These are phyloP conservation scores for Eupeodes luniger DNA, from an alignment of 2,888 invertebrate genomes.

Conservation along the genomic window DNA sequence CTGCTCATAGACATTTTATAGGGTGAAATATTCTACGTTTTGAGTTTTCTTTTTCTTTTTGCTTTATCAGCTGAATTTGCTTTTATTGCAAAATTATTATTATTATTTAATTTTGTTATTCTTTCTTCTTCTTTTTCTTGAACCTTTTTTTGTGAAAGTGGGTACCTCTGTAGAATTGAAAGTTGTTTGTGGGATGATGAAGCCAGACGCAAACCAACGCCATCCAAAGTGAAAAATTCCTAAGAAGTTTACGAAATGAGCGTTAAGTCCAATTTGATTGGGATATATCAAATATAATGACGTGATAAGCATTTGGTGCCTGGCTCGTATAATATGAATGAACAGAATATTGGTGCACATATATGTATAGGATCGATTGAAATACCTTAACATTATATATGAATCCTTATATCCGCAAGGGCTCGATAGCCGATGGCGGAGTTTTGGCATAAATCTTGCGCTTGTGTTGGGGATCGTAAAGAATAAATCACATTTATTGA, in stretches of 20 bases:
- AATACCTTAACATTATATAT: too few species aligned
- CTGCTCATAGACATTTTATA: constrained; percentile 7
- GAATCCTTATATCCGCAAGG: neutral
- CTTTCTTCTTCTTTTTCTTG: neutral
- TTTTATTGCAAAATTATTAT: constrained; percentile 67
- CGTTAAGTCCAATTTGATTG: constrained; percentile 64
- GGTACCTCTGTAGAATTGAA: too few species aligned
- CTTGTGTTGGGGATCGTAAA: constrained; percentile 61
- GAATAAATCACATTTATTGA: constrained; percentile 71
- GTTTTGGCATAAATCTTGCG: constrained; percentile 63
- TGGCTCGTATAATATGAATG: neutral
- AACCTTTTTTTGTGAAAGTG: neutral
- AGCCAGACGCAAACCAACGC: too few species aligned
- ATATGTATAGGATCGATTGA: too few species aligned
- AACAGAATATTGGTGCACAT: too few species aligned
- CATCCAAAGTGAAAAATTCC: neutral
- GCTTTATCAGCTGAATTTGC: constrained; percentile 62
- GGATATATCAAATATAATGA: constrained; percentile 66
- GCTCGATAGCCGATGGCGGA: neutral
- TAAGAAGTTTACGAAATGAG: constrained; percentile 54
- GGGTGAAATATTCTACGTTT: neutral
- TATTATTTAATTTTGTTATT: constrained; percentile 71
- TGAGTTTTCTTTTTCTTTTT: constrained; percentile 10
- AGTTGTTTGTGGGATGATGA: too few species aligned
- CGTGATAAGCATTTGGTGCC: constrained; percentile 59